Base-by-base conservation (phyloP, 2,113 vertebrate species). In the Xyliphius kryptos region DNA sequence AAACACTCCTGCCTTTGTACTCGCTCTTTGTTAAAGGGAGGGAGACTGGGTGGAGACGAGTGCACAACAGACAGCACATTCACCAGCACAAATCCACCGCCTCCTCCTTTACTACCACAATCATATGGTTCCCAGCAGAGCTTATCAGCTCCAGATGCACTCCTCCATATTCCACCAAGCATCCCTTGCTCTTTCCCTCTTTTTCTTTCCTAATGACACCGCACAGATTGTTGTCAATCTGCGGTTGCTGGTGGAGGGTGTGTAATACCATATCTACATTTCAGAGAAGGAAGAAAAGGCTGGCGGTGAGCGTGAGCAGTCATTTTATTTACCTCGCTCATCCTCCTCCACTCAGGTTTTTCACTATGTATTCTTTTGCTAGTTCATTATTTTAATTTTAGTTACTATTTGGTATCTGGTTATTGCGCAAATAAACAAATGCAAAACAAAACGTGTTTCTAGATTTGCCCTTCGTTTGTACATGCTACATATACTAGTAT, bases 141-240 rank as follows among this genome's bases (percentile, higher is more conserved):
- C 80, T 92, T 92, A 94, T 95, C 80, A 79, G 87, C 89, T 87
- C 88, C 92, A 96, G 89, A 89, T 94, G 92, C 80, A 83, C 83
- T 76, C 47, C 72, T 81, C 76, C 78, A 81, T 87, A 89, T 89
- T 87, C 79, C 76, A 87, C 89, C 87, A n/a, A 80, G 83, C 89
- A 89, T 89, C 85, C 80, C 83, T 15, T n/a, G 9, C 43, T 66
- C 43, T 51, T 56, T 72, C 74, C 63, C 62, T 62, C 65, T 74
- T 68, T 63, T 85, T 90, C 88, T 85, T 9, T 5, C 47, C 51
- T 52, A 73, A 92, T 86, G 87, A 91, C 88, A 89, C 87, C 87
- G 83, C 86, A 84, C 82, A 79, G 89, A 92, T 91, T 93, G n/a
- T 88, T 93, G 91, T 94, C 94, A 93, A 88, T 87, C 84, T 90